phyloP scores from a whole-genome alignment of 2,113 vertebrate genomes.

The Meles meles region DNA sequence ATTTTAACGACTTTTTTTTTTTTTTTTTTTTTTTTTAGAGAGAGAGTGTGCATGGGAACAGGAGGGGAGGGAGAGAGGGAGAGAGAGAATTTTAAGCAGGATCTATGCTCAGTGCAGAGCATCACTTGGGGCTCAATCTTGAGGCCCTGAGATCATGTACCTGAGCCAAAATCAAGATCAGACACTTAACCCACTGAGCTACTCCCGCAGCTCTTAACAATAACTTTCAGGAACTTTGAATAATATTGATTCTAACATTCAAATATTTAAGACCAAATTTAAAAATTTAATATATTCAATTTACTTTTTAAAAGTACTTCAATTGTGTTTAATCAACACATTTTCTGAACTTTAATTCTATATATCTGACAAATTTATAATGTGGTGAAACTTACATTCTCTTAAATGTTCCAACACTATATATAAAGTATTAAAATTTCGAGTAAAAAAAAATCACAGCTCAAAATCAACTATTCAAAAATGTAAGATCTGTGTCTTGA shows the following conservation, averaged over 20 bases:
- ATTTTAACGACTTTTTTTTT: neutral
- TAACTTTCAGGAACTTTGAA: neutral
- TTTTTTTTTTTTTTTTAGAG: neutral
- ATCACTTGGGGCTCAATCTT: neutral
- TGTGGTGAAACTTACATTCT: neutral
- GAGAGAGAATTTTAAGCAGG: neutral
- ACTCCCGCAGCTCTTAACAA: neutral
- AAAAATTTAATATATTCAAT: neutral
- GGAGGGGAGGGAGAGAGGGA: neutral
- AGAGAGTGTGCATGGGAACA: neutral
- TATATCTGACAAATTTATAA: neutral
- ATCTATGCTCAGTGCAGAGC: neutral
- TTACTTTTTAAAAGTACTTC: neutral
- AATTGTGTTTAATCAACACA: neutral
- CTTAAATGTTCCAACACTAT: neutral
- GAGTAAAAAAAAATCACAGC: neutral
- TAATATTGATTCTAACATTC: neutral
- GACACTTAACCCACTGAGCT: neutral
- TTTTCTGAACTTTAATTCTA: neutral
- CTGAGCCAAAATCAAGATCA: neutral
- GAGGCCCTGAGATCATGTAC: neutral
- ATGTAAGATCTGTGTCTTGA: neutral
- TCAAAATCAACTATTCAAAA: neutral
- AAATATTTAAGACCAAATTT: constrained; percentile 36
- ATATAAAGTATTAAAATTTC: neutral